A percentile compares a stretch with the other conserved stretches of the same genome.
phyloP scores from a whole-genome alignment of 2,113 vertebrate genomes.

The Thamnophis sirtalis region DNA sequence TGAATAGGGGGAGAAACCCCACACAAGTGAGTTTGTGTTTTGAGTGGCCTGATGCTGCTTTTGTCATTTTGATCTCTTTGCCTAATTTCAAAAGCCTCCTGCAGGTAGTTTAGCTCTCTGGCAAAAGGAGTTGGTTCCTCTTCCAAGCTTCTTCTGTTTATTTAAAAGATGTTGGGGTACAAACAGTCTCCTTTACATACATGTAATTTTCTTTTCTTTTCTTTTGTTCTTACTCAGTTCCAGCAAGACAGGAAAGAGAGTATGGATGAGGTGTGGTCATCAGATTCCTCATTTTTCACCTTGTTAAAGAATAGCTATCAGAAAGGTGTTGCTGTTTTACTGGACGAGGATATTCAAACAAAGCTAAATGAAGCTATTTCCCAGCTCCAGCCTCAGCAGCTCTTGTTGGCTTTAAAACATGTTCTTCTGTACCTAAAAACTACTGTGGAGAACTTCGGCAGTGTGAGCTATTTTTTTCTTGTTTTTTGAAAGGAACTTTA shows the following conservation, averaged over 20 bases:
- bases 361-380: constrained; percentile 60
- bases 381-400: constrained; percentile 53
- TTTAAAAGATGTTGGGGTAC: not conserved
- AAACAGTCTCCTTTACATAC: not conserved
- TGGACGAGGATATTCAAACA: constrained; percentile 44
- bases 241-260: constrained; percentile 9
- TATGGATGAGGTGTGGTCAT: not conserved
- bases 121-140: not conserved
- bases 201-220: not conserved
- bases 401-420: constrained; percentile 74
- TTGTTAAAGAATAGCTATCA: constrained; percentile 74
- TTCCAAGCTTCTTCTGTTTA: not conserved
- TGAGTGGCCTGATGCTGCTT: not conserved
- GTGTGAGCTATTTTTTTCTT: constrained; percentile 61
- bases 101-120: not conserved
- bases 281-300: constrained; percentile 54
- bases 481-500: not conserved
- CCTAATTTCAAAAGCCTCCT: not conserved
- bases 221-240: constrained; percentile 61
- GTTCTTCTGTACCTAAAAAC: constrained; percentile 83
- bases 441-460: constrained; percentile 76
- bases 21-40: not conserved
- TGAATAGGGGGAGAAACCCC: not conserved
- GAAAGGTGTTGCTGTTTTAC: constrained; percentile 45
- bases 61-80: not conserved